Evolutionary conservation across 1,140 invertebrate genomes (phyloP), one percentile per base, ranked within the genome.

Genomic region (Brachionus asplanchnoidis): DNA sequence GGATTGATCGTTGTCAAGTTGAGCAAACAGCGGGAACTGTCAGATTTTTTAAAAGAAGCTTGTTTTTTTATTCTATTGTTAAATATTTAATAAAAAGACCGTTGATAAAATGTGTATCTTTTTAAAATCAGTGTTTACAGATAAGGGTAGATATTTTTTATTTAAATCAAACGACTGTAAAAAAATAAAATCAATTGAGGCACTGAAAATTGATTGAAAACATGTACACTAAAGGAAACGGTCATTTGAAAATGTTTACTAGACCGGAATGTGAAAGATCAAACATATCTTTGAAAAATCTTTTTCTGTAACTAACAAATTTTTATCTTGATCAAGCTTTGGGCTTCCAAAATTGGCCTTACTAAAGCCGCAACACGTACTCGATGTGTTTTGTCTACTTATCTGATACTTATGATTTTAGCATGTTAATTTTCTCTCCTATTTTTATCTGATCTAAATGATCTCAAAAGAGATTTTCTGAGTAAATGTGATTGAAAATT

Each of bases 371-470:
- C 32, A 73, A 20, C 32, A 73, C 40, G 68, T 73, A 46, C 20
- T 20, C 6, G 44, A 73, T 40, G 68, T 73, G 68, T 73, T 42
- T 20, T 44, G 36, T 40, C 17, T 12, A 42, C 20, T 73, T 73
- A 73, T 73, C 68, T 73, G 68, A 73, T 73, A 42, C 40, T 42
- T 73, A 73, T 73, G 68, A 32, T 32, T 68, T 32, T 68, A 36
- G 11, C 9, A 32, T 68, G 32, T 6, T 40, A 68, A 32, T 12
- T 68, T 32, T 68, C 8, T 68, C 26, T 23, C 65, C 42, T 73
- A 20, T 73, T 42, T 44, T 73, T 73, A 73, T 73, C 68, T 73
- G 68, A 73, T 40, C 68, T 42, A 73, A 17, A 73, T 44, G 68
- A 73, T 73, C 68, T 73, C 17, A 42, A 42, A 73, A 42, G 68